A percentile compares a stretch with the other conserved stretches of the same genome.
phyloP scores from a whole-genome alignment of 2,888 invertebrate species.

The Leptinotarsa rubiginosa region DNA sequence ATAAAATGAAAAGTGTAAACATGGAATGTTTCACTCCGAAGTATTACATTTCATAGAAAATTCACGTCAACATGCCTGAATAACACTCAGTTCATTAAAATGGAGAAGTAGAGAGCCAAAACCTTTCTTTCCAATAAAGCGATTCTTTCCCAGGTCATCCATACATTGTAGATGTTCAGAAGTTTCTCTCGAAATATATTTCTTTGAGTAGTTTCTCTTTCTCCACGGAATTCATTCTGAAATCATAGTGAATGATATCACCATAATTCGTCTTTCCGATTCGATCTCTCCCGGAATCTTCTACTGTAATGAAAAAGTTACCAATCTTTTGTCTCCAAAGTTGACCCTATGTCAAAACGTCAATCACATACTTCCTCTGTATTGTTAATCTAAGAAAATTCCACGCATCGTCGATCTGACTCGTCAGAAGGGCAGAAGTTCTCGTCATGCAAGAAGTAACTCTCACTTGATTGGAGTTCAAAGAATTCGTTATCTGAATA shows the following conservation, averaged over 20 bases:
- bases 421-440: slow-evolving; percentile 20
- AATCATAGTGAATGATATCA: neutral
- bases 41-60: too few species aligned
- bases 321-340: slow-evolving; percentile 25
- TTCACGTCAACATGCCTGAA: too few species aligned
- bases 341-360: slow-evolving; percentile 33
- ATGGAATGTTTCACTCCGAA: too few species aligned
- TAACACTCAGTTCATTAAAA: too few species aligned
- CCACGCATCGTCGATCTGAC: slow-evolving; percentile 23
- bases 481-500: neutral
- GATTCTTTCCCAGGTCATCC: too few species aligned
- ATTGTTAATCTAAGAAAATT: slow-evolving; percentile 32
- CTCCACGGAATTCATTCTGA: neutral
- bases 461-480: neutral
- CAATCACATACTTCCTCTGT: slow-evolving; percentile 35
- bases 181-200: neutral
- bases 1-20: too few species aligned
- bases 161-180: too few species aligned
- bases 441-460: neutral
- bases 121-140: too few species aligned
- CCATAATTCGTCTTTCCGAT: neutral
- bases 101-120: too few species aligned
- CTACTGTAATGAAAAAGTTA: slow-evolving; percentile 18
- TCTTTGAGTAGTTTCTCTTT: neutral
- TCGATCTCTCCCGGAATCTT: slow-evolving; percentile 8